Conservation (phyloP, 2,888 invertebrate genomes). For the Lottia scabra region DNA sequence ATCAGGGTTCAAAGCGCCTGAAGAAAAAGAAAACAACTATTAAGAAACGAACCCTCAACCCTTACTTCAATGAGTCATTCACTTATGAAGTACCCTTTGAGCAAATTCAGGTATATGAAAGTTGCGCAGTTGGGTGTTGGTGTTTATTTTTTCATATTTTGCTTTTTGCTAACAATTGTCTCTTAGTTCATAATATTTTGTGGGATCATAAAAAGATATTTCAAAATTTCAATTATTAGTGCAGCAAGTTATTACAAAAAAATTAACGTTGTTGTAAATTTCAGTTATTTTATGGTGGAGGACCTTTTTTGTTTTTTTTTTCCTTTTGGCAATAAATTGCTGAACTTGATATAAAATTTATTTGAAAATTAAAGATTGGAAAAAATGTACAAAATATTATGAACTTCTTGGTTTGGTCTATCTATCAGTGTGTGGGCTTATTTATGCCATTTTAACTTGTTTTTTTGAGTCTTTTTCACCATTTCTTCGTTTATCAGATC, state of each 20-base stretch:
- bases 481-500: conserved; percentile 78
- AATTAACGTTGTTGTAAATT: too few relatives aligned
- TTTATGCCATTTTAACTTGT: conserved; percentile 31
- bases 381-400: background rate
- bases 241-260: too few relatives aligned
- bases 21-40: conserved; percentile 99
- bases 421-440: conserved; percentile 10
- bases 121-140: conserved; percentile 6
- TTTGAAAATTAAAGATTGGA: too few relatives aligned
- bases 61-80: conserved; percentile 99
- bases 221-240: too few relatives aligned
- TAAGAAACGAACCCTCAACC: conserved; percentile 99
- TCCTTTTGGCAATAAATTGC: too few relatives aligned
- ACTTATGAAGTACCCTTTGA: conserved; percentile 99
- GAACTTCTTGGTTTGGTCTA: background rate
- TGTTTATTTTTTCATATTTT: conserved; percentile 17
- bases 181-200: too few relatives aligned
- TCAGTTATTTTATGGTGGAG: too few relatives aligned
- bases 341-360: too few relatives aligned
- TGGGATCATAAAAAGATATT: too few relatives aligned
- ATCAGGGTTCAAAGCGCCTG: conserved; percentile 99
- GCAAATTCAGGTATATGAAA: conserved; percentile 92
- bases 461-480: conserved; percentile 25
- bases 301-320: too few relatives aligned
- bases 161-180: conserved; percentile 2